These are phyloP conservation scores for Engraulis encrasicolus DNA, from an alignment of 2,113 vertebrate genomes.

Conservation along the genomic window DNA sequence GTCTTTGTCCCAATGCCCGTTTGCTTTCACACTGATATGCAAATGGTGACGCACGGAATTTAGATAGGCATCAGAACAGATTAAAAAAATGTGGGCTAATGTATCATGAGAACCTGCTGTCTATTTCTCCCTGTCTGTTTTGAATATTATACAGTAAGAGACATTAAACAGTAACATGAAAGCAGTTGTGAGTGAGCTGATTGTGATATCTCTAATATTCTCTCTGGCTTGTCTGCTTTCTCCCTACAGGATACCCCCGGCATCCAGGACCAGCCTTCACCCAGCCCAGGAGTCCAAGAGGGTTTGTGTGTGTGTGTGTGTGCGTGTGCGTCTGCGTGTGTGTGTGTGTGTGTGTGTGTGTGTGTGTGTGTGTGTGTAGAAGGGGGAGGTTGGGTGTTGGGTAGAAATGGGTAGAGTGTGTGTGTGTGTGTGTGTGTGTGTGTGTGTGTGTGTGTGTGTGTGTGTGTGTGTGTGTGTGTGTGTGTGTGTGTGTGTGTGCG, in stretches of 20 bases:
- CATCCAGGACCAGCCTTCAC: neutral
- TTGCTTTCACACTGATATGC: neutral
- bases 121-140: neutral
- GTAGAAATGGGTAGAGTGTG: no score
- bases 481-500: no score
- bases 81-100: neutral
- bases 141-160: neutral
- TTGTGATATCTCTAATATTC: constrained; percentile 6
- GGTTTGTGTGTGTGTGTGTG: no score
- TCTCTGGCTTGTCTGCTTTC: neutral
- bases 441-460: no score
- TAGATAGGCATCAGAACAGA: neutral
- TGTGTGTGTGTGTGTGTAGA: no score
- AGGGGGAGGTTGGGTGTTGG: no score
- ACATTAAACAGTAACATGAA: no score
- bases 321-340: no score
- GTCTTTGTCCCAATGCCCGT: neutral
- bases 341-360: no score
- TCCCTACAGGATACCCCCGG: neutral
- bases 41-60: neutral
- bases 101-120: neutral
- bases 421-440: no score
- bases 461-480: no score
- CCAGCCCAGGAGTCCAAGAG: neutral
- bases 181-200: neutral